Base-by-base conservation (phyloP, 2,113 vertebrate genomes). In the Hyaena hyaena region DNA sequence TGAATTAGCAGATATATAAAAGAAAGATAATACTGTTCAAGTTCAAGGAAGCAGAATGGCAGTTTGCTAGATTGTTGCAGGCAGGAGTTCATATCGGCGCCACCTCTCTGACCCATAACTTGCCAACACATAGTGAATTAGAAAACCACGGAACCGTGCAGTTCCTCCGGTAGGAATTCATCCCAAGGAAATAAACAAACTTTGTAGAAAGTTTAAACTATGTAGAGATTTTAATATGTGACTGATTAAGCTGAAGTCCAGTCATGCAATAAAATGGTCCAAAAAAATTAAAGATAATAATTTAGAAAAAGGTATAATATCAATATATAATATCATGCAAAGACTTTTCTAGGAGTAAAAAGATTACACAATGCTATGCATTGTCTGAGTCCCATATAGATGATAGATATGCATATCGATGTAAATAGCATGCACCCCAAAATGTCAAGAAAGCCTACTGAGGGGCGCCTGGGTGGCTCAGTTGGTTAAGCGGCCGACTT, bases 201-300 rank as follows among this genome's bases (percentile, higher is more conserved):
- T 39, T 53, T 31, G 14, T 33, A 66, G 31, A 88, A 79, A 71
- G 68, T 84, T 81, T 77, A 33, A 91, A 43, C 69, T 65, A 69
- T 35, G 79, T 79, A 66, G n/a, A 82, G 77, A 53, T 86, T 82
- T 74, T 80, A 79, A 80, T 53, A 93, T 16, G 21, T 33, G 71
- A 82, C 82, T 66, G 53, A 85, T 65, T 71, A 93, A 71, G 61
- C 24, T 92, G 88, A 96, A 96, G 24, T 28, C 74, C 39, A 58
- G 39, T 71, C 43, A 79, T n/a, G 35, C n/a, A 96, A 94, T 73
- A 35, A 94, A 94, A 92, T 88, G 28, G 19, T 48, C 88, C 65
- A 21, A 91, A 95, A 86, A 68, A 63, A 55, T 43, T 81, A 33
- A 33, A 86, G 43, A 53, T 68, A 79, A 39, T 69, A 79, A 91